Conservation (phyloP, 2,888 invertebrate species). For the Tyria jacobaeae region DNA sequence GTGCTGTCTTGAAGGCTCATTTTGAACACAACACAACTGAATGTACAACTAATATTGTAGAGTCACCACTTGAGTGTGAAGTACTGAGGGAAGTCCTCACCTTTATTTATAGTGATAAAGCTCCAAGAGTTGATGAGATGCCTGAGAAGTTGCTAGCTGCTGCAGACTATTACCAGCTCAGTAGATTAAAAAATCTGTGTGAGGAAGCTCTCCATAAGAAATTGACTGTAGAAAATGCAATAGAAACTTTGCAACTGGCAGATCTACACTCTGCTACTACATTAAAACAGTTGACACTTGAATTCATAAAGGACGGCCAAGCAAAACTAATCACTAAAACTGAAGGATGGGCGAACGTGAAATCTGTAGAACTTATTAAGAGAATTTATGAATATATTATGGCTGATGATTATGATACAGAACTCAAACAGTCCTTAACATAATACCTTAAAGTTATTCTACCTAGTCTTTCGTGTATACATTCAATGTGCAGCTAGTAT, state of each 20-base stretch:
- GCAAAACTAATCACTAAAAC: conserved; percentile 77
- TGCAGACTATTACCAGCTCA: conserved; percentile 79
- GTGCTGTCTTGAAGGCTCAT: conserved; percentile 78
- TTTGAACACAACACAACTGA: conserved; percentile 81
- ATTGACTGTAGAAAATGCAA: conserved; percentile 79
- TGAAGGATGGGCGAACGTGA: conserved; percentile 75
- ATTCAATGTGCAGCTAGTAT: background rate
- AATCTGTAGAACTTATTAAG: conserved; percentile 78
- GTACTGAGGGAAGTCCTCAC: conserved; percentile 74
- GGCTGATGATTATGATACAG: conserved; percentile 73
- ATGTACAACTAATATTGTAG: conserved; percentile 73
- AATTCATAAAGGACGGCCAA: conserved; percentile 81
- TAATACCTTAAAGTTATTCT: no score
- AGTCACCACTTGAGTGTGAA: conserved; percentile 75
- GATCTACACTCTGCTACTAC: conserved; percentile 76
- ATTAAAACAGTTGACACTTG: conserved; percentile 71
- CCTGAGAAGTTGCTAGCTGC: conserved; percentile 79
- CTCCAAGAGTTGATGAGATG: conserved; percentile 76
- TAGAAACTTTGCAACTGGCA: conserved; percentile 77
- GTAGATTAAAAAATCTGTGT: conserved; percentile 74
- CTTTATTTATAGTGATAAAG: conserved; percentile 79
- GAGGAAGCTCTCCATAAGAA: conserved; percentile 79
- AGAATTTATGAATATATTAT: conserved; percentile 79
- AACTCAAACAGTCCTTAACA: conserved; percentile 33
- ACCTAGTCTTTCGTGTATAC: no score